Conservation (phyloP, 2,888 invertebrate genomes). For the Acheta domesticus region DNA sequence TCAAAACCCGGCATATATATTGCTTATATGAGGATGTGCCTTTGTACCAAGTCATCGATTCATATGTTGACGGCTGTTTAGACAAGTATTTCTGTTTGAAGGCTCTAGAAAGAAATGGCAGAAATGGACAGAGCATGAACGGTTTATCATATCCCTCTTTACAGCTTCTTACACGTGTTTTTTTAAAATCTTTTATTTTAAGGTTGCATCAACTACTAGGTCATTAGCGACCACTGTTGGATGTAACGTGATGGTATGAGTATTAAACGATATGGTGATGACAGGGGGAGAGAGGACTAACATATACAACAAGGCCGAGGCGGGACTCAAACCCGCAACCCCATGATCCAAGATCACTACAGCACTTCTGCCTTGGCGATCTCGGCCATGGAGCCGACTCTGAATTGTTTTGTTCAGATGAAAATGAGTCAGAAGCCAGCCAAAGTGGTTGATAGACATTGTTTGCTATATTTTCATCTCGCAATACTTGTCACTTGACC, state of each 20-base stretch:
- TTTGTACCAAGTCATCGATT: constrained; percentile 42
- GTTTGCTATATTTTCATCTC: constrained; percentile 36
- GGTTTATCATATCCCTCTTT: constrained; percentile 23
- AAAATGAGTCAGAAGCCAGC: constrained; percentile 30
- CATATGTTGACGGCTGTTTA: constrained; percentile 29
- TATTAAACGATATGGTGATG: too few species aligned
- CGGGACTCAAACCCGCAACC: too few species aligned
- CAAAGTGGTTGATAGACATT: constrained; percentile 38
- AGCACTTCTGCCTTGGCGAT: too few species aligned
- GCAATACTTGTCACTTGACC: constrained; percentile 35
- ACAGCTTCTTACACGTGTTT: too few species aligned
- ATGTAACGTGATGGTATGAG: too few species aligned
- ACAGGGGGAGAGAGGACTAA: too few species aligned
- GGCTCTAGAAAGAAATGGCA: not conserved
- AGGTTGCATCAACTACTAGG: too few species aligned
- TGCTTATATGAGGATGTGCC: constrained; percentile 39
- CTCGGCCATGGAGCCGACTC: too few species aligned
- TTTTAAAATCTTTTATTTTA: too few species aligned
- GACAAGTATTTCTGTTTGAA: constrained; percentile 21
- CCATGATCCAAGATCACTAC: too few species aligned
- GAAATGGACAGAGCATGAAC: constrained; percentile 28
- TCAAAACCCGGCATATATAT: constrained; percentile 39
- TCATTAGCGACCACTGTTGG: too few species aligned
- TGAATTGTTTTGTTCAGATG: constrained; percentile 27
- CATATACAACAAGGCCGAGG: too few species aligned